Percentiles rank a stretch among this genome's conserved stretches.
These are phyloP conservation scores for Epinotia brunnichana DNA, from an alignment of 2,888 invertebrate genomes.

Conservation along the genomic window DNA sequence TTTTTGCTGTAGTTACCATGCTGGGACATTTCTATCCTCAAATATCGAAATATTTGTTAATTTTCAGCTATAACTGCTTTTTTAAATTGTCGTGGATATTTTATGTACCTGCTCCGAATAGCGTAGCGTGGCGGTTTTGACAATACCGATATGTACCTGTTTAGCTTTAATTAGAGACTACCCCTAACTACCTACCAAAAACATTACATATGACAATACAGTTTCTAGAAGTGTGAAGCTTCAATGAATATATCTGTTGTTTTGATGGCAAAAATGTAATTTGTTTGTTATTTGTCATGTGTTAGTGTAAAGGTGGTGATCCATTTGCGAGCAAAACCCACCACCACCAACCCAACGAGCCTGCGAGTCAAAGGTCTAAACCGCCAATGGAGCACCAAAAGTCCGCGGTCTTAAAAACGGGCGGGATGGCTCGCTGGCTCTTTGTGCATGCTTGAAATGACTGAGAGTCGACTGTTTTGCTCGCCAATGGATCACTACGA, in stretches of 20 bases:
- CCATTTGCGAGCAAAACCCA: too few species aligned
- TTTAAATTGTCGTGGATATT: neutral
- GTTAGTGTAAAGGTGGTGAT: too few species aligned
- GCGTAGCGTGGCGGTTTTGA: constrained; percentile 5
- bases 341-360: too few species aligned
- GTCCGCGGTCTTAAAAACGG: too few species aligned
- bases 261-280: constrained; percentile 9
- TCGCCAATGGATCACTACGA: too few species aligned
- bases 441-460: too few species aligned
- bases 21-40: neutral
- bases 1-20: neutral
- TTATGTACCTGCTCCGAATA: neutral
- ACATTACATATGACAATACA: constrained; percentile 20
- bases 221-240: neutral
- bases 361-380: too few species aligned
- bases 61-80: neutral
- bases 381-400: too few species aligned
- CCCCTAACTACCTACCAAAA: constrained; percentile 33
- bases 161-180: constrained; percentile 22
- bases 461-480: too few species aligned
- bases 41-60: neutral
- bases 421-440: too few species aligned
- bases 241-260: neutral
- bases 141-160: neutral
- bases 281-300: constrained; percentile 25